Evolutionary conservation across 2,113 vertebrate species (phyloP).

Genomic region (Paraplagusia blochii): DNA sequence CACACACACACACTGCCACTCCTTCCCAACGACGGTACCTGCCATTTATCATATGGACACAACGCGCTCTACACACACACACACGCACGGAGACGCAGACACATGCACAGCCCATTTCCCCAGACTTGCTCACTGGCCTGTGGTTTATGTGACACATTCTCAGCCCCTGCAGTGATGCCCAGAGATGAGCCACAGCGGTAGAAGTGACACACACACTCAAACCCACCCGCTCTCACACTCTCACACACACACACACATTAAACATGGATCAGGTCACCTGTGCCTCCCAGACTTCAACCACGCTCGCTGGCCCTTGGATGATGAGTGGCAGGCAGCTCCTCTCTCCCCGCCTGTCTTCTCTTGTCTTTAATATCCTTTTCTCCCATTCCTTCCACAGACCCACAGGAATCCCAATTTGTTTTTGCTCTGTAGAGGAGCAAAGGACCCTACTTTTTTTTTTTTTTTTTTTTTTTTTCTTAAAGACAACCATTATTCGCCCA

Average conservation of each 20-base stretch:
- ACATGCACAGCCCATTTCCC: conserved; percentile 3
- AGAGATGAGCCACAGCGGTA: conserved; percentile 49
- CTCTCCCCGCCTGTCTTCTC: conserved; percentile 25
- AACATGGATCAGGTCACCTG: conserved; percentile 64
- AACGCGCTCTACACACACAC: conserved; percentile 8
- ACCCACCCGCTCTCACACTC: conserved; percentile 31
- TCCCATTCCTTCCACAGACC: conserved; percentile 4
- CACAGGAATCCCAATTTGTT: conserved; percentile 22
- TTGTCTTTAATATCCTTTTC: neutral
- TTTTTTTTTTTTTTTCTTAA: conserved; percentile 12
- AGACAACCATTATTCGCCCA: neutral
- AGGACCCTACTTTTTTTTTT: conserved; percentile 9
- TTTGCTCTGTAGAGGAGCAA: neutral
- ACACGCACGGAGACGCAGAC: conserved; percentile 9
- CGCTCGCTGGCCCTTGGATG: conserved; percentile 67
- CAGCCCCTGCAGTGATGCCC: conserved; percentile 62
- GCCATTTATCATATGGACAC: conserved; percentile 10
- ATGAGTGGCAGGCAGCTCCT: conserved; percentile 58
- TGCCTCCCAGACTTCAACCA: conserved; percentile 58
- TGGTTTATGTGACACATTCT: conserved; percentile 74
- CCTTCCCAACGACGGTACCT: neutral
- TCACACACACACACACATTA: conserved; percentile 44
- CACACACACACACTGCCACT: neutral
- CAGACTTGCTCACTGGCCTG: conserved; percentile 67
- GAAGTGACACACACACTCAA: conserved; percentile 15